These are phyloP conservation scores for Ochotona princeps DNA, from an alignment of 2,113 vertebrate genomes.

Conservation along the genomic window DNA sequence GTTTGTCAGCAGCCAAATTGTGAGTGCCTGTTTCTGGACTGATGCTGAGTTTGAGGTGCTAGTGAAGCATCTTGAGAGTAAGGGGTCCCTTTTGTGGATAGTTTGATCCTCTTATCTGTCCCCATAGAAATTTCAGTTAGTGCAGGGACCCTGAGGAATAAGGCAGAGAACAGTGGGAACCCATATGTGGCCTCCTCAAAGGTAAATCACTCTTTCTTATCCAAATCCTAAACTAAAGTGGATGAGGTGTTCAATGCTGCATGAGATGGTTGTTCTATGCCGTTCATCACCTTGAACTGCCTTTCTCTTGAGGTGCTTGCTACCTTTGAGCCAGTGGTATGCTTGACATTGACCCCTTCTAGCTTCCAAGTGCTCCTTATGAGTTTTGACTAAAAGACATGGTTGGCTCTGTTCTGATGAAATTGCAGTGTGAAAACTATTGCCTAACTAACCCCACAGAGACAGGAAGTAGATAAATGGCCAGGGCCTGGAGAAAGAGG, in stretches of 20 bases:
- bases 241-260: neutral
- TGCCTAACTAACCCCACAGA: neutral
- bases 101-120: neutral
- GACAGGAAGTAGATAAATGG: constrained; percentile 5
- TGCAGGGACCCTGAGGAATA: neutral
- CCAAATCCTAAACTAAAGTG: neutral
- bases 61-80: neutral
- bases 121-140: neutral
- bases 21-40: neutral
- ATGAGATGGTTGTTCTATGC: neutral
- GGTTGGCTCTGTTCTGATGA: constrained; percentile 8
- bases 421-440: constrained; percentile 12
- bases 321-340: constrained; percentile 54
- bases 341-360: neutral
- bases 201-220: neutral
- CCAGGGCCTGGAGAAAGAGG: neutral
- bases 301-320: constrained; percentile 46
- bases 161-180: constrained; percentile 9
- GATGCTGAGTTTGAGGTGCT: neutral
- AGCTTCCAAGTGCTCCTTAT: constrained; percentile 28
- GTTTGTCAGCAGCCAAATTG: neutral
- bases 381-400: constrained; percentile 39
- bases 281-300: neutral
- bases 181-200: neutral
- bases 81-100: neutral